phyloP scores from a whole-genome alignment of 2,113 vertebrate species.

The Scopus umbretta region DNA sequence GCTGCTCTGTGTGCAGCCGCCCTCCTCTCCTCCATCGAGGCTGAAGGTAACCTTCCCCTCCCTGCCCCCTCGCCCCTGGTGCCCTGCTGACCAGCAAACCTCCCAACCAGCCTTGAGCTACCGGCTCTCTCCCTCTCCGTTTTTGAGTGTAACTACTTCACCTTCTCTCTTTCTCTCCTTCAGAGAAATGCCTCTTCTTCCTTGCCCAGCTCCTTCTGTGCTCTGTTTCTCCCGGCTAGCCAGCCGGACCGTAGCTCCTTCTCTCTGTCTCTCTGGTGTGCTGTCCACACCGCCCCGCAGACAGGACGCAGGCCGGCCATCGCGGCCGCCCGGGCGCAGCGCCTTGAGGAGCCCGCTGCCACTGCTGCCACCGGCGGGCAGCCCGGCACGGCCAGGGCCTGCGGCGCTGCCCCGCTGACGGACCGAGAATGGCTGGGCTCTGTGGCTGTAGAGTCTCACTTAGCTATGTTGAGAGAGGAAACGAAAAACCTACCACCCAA shows the following conservation, averaged over 20 bases:
- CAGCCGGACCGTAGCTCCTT: constrained; percentile 13
- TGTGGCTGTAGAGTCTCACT: neutral
- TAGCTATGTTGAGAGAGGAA: neutral
- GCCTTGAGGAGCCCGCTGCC: neutral
- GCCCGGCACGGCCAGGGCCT: neutral
- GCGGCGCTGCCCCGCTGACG: neutral
- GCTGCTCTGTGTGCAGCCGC: constrained; percentile 78
- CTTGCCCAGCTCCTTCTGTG: constrained; percentile 41
- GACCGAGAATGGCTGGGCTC: neutral
- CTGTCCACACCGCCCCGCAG: constrained; percentile 68
- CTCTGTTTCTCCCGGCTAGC: constrained; percentile 28
- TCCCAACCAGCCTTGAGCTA: neutral
- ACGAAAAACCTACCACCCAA: neutral
- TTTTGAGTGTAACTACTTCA: constrained; percentile 18
- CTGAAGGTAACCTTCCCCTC: constrained; percentile 86
- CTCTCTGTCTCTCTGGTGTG: constrained; percentile 71
- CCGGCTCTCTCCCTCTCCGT: constrained; percentile 1
- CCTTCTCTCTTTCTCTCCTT: constrained; percentile 57
- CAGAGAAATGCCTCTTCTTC: constrained; percentile 41
- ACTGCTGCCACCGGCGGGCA: neutral
- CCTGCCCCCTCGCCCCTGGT: neutral
- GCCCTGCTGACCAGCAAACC: neutral
- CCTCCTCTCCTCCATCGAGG: constrained; percentile 79
- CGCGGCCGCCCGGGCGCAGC: accelerated
- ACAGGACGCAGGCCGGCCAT: neutral